Evolutionary conservation across 2,113 vertebrate genomes (phyloP).

Genomic region (Procavia capensis): DNA sequence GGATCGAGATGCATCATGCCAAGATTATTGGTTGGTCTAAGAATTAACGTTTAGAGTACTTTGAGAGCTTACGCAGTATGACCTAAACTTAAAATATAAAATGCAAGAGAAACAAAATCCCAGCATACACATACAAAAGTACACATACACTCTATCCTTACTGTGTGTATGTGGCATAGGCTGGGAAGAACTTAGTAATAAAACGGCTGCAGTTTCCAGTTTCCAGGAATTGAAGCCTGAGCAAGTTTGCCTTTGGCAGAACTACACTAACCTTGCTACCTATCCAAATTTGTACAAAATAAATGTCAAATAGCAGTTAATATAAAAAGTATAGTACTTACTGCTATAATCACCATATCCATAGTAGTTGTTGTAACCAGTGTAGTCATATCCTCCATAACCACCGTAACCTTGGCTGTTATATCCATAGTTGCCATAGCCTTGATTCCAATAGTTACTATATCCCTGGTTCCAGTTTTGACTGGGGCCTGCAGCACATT

Average conservation of each 20-base stretch:
- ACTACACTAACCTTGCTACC: slow-evolving; percentile 68
- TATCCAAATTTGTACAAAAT: slow-evolving; percentile 76
- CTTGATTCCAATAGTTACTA: slow-evolving; percentile 98
- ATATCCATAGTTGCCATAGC: slow-evolving; percentile 98
- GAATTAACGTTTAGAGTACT: slow-evolving; percentile 62
- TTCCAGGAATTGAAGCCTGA: slow-evolving; percentile 81
- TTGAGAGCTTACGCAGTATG: slow-evolving; percentile 20
- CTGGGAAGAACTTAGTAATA: slow-evolving; percentile 68
- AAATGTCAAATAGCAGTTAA: slow-evolving; percentile 78
- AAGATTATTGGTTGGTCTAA: slow-evolving; percentile 79
- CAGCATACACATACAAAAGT: slow-evolving; percentile 46
- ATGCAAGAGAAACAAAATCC: slow-evolving; percentile 53
- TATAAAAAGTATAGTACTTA: slow-evolving; percentile 88
- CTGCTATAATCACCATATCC: slow-evolving; percentile 99
- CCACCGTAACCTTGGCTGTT: slow-evolving; percentile 98
- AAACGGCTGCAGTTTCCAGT: slow-evolving; percentile 79
- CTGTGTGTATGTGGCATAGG: slow-evolving; percentile 64
- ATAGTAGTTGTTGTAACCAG: slow-evolving; percentile 99
- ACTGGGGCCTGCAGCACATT: slow-evolving; percentile 92
- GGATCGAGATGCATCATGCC: slow-evolving; percentile 74
- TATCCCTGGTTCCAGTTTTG: slow-evolving; percentile 99
- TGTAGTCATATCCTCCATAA: slow-evolving; percentile 98
- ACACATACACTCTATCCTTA: slow-evolving; percentile 78
- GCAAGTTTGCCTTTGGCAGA: slow-evolving; percentile 71
- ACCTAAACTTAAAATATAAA: slow-evolving; percentile 35